Evolutionary conservation across 1,140 invertebrate species (phyloP), one percentile per base, ranked within the genome.

Genomic region (Drosophila neocordata): DNA sequence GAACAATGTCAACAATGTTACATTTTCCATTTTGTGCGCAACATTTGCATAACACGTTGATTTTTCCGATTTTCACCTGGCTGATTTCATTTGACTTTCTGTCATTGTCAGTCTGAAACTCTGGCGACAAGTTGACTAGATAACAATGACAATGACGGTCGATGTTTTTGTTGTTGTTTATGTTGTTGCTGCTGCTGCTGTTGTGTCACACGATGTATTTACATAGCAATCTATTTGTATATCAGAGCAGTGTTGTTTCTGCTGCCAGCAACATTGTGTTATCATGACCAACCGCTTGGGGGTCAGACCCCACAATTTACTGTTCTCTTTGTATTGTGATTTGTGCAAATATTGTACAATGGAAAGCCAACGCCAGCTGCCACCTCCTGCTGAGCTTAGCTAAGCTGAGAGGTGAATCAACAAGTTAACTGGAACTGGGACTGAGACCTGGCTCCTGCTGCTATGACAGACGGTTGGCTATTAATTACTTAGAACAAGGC

Each of bases 21-120:
- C 76, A 83, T 65, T 85, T 73, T 52, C 58, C 71, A 84, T 78
- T 79, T 69, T 22, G 37, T 55, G 44, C 37, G 66, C 56, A 71
- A 72, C 82, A 82, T 85, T 87, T 82, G 74, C 83, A 85, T 82
- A 87, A 82, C 67, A 83, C 78, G 70, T 44, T 67, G 59, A 58
- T 66, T 80, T 76, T 87, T 82, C 62, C 74, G 59, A 74, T 74
- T 87, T 88, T 69, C 75, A 82, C 82, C 82, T 87, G 82, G 73
- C 65, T 87, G 70, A 69, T 82, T 80, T 73, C 44, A 56, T 69
- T 48, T 81, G 74, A 69, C 67, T 57, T 77, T 59, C 81, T 82
- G 74, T 62, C 73, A 77, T 77, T 85, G 81, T 85, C 65, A 65
- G 55, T 27, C 52, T 11, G 44, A 13, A 41, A 18, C 41, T 38